Conservation (phyloP, 2,888 invertebrate species). For the Pyrrhosoma nymphula region DNA sequence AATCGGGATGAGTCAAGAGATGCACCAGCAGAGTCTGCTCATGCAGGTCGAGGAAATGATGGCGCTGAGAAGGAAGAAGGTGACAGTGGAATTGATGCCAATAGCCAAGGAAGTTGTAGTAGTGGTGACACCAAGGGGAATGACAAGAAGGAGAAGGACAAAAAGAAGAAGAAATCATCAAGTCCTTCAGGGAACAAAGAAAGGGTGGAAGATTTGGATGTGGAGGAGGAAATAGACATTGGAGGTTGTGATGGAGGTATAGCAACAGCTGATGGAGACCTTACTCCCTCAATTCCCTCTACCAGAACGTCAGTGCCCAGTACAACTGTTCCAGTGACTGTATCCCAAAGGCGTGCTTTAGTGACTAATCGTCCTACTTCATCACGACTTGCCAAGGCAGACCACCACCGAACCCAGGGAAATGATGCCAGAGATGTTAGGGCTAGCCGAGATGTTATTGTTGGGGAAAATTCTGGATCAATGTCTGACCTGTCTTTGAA, state of each 20-base stretch:
- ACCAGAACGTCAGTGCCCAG: slow-evolving; percentile 42
- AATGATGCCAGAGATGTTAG: slow-evolving; percentile 12
- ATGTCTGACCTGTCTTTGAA: not conserved
- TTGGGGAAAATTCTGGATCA: not conserved
- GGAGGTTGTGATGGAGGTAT: slow-evolving; percentile 71
- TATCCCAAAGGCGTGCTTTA: slow-evolving; percentile 74
- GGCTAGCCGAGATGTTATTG: slow-evolving; percentile 10
- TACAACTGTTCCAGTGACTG: slow-evolving; percentile 78
- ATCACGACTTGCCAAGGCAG: not conserved
- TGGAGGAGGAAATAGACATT: slow-evolving; percentile 39
- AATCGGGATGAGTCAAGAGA: slow-evolving; percentile 30
- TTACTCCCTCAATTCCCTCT: slow-evolving; percentile 72
- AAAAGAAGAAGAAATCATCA: slow-evolving; percentile 81
- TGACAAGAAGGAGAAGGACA: slow-evolving; percentile 82
- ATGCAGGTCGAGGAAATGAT: slow-evolving; percentile 75
- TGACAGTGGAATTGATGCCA: slow-evolving; percentile 93
- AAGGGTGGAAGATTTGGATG: slow-evolving; percentile 12
- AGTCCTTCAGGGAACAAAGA: slow-evolving; percentile 53
- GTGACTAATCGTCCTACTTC: slow-evolving; percentile 67
- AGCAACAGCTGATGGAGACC: slow-evolving; percentile 74
- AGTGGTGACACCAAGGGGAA: slow-evolving; percentile 87
- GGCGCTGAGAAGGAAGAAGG: slow-evolving; percentile 88
- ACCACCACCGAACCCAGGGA: slow-evolving; percentile 20
- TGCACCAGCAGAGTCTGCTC: slow-evolving; percentile 71
- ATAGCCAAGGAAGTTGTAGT: slow-evolving; percentile 93